Base-by-base conservation (phyloP, 2,113 vertebrate genomes). In the Limanda limanda region DNA sequence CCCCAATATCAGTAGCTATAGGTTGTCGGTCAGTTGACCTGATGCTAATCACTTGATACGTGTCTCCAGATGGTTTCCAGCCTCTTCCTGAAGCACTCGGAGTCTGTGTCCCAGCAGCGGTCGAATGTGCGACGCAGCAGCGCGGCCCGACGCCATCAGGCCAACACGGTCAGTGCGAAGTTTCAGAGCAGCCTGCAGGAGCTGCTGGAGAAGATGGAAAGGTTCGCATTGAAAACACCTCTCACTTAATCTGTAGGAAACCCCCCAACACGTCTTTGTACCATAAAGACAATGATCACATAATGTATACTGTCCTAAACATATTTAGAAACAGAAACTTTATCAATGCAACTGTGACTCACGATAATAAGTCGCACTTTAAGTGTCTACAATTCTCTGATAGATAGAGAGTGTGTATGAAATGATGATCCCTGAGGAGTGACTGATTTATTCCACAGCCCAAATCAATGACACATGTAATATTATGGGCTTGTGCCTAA, bases 161-260 rank as follows among this genome's bases (percentile, higher is more conserved):
- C 97, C 2, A 96, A 96, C 68, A 99, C 98, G 0, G 97, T 98
- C 86, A 96, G 98, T 0, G 95, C 96, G 13, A 97, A 96, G 89
- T 99, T 99, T 89, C 97, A 98, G 89, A 95, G 95, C 89, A 99
- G 98, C 0, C 96, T 99, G 68, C 90, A 97, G 93, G 97, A 99
- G 64, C 94, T 99, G 48, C 94, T 98, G 90, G 97, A 98, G 73
- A 99, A 95, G 90, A 98, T 99, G 95, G 95, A 97, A 90, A 97
- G 96, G 98, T 98, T 58, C 74, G 37, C 59, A 11, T 31, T 24
- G 12, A 2, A 24, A 64, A 4, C 27, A 23, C 5, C 25, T 1
- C 14, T 31, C 17, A 2, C 24, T 81, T 25, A 1, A n/a, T 52
- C 25, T 63, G 14, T 12, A 21, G 21, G 20, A 52, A 78, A 60